Conservation (phyloP, 2,797 vertebrate species). For the Siniperca undulata region DNA sequence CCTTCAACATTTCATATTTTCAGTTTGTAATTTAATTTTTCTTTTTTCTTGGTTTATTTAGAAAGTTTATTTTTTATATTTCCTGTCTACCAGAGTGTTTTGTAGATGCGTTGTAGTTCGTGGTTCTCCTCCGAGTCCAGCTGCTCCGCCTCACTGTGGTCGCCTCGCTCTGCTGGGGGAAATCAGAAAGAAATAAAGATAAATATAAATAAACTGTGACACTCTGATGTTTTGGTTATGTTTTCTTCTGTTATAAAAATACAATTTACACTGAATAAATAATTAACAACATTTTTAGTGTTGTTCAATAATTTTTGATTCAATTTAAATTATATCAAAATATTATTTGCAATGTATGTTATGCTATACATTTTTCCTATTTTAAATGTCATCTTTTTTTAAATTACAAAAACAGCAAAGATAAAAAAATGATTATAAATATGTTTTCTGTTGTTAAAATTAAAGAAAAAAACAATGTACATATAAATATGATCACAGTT, state of each 20-base stretch:
- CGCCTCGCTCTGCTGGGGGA: slow-evolving; percentile 26
- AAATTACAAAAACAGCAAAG: background rate
- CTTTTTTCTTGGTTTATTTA: too few relatives aligned
- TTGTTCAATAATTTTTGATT: background rate
- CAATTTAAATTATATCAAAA: too few relatives aligned
- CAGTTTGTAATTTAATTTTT: too few relatives aligned
- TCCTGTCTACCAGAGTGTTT: slow-evolving; percentile 31
- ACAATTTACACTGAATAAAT: background rate
- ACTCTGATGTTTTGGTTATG: too few relatives aligned
- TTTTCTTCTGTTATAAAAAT: background rate
- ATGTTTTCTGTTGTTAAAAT: too few relatives aligned
- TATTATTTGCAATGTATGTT: too few relatives aligned
- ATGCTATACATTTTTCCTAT: too few relatives aligned
- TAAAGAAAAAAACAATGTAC: too few relatives aligned
- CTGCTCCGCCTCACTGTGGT: background rate
- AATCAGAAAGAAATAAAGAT: background rate
- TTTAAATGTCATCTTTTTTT: background rate
- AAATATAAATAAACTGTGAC: background rate
- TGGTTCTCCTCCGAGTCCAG: slow-evolving; percentile 15
- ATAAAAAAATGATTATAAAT: too few relatives aligned
- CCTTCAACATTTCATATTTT: too few relatives aligned
- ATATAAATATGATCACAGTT: too few relatives aligned
- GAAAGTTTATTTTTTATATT: background rate
- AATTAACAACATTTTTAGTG: background rate
- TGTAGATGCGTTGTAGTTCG: slow-evolving; percentile 32